Evolutionary conservation across 2,888 invertebrate species (phyloP).

Genomic region (Holacanthella duospinosa): DNA sequence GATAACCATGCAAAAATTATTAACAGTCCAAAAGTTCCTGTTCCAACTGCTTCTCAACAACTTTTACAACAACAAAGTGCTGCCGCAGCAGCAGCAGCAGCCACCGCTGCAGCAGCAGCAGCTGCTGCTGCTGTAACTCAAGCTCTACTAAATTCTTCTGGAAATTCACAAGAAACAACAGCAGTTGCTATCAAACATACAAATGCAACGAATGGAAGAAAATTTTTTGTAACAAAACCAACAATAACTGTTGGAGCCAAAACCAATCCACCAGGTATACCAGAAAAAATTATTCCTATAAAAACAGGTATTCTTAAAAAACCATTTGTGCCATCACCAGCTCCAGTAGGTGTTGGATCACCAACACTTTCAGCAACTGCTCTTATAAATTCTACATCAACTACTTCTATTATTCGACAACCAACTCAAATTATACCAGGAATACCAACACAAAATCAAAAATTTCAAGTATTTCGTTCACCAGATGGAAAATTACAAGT

Average conservation of each 20-base stretch:
- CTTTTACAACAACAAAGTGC: constrained; percentile 33
- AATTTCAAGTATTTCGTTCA: constrained; percentile 51
- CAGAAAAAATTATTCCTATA: too few relatives aligned
- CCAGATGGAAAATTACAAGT: constrained; percentile 87
- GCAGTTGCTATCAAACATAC: not conserved
- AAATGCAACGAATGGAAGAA: constrained; percentile 11
- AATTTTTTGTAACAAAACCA: constrained; percentile 38
- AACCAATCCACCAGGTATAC: not conserved
- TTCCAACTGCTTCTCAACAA: constrained; percentile 34
- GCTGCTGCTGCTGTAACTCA: constrained; percentile 11
- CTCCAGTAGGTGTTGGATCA: constrained; percentile 1
- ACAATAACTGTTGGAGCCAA: not conserved
- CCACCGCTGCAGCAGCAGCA: too few relatives aligned
- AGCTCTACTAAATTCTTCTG: not conserved
- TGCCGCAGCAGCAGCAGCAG: constrained; percentile 10
- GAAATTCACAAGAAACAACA: not conserved
- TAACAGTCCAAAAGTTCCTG: constrained; percentile 50
- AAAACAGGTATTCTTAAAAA: constrained; percentile 11
- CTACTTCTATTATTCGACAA: not conserved
- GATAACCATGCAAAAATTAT: constrained; percentile 46
- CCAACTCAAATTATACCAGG: constrained; percentile 8
- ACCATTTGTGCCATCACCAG: constrained; percentile 8
- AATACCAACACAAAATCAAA: not conserved
- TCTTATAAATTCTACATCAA: not conserved
- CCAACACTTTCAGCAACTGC: not conserved